Evolutionary conservation across 2,888 invertebrate species (phyloP).

Genomic region (Argyresthia albistria): DNA sequence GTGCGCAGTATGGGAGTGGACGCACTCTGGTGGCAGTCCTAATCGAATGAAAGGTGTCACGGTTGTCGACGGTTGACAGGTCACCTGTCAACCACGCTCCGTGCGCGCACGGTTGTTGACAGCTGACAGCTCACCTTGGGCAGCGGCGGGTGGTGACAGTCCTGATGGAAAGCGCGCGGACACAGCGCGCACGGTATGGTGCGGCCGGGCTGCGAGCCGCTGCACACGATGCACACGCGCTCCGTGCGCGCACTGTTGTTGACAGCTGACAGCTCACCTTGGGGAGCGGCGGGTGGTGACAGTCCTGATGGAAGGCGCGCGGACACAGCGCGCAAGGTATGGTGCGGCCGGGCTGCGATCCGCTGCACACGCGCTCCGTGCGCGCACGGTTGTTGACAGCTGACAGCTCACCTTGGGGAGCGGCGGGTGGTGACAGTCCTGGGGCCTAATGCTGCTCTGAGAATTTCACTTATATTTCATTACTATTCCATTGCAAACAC

Average conservation of each 20-base stretch:
- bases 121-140: slow-evolving; percentile 74
- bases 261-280: slow-evolving; percentile 46
- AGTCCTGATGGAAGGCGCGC: slow-evolving; percentile 93
- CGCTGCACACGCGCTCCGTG: too few species aligned
- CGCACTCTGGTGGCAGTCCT: slow-evolving; percentile 94
- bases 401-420: too few species aligned
- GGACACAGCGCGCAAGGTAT: slow-evolving; percentile 93
- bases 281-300: slow-evolving; percentile 88
- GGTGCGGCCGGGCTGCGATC: slow-evolving; percentile 69
- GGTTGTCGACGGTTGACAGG: too few species aligned
- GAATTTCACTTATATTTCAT: too few species aligned
- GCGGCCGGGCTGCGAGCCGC: slow-evolving; percentile 61
- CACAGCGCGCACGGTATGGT: slow-evolving; percentile 92
- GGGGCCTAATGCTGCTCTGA: too few species aligned
- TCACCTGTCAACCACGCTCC: slow-evolving; percentile 87
- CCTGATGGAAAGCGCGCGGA: slow-evolving; percentile 92
- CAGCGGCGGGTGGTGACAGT: slow-evolving; percentile 92
- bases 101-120: slow-evolving; percentile 94
- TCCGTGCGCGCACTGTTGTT: neutral
- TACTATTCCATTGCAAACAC: too few species aligned
- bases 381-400: too few species aligned
- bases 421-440: slow-evolving; percentile 91
- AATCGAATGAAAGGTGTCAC: slow-evolving; percentile 95
- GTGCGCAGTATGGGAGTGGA: too few species aligned
- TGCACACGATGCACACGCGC: too few species aligned